phyloP scores from a whole-genome alignment of 53 echinoderm and acorn worm species.

The Apostichopus leukothele region DNA sequence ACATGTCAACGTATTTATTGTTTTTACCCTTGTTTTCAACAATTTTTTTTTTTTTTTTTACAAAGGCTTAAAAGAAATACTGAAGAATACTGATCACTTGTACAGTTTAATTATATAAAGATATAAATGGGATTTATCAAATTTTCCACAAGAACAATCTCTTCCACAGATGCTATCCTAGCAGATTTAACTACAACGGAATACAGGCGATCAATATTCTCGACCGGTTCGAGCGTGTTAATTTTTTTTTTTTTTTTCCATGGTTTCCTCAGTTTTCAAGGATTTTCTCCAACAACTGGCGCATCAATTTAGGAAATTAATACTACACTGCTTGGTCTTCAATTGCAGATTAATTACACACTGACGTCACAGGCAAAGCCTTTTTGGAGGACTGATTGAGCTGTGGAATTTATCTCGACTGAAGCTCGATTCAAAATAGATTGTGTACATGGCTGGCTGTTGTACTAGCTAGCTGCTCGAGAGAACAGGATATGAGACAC shows the following conservation, averaged over 20 bases:
- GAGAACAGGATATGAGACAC: no score
- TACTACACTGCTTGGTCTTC: conserved; percentile 22
- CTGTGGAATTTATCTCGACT: conserved; percentile 8
- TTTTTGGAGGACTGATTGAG: neutral
- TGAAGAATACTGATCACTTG: no score
- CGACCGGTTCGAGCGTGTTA: conserved; percentile 35
- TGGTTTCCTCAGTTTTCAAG: conserved; percentile 37
- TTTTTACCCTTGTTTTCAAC: no score
- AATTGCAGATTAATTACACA: conserved; percentile 38
- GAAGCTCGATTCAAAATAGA: conserved; percentile 1
- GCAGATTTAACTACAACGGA: neutral
- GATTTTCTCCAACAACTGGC: conserved; percentile 34
- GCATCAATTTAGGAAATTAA: conserved; percentile 45
- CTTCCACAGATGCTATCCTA: neutral
- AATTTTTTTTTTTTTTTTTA: no score
- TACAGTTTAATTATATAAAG: no score
- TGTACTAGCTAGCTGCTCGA: no score
- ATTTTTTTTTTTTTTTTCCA: conserved; percentile 4
- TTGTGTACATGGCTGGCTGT: conserved; percentile 17
- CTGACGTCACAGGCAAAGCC: conserved; percentile 11
- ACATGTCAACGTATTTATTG: no score
- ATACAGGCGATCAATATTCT: conserved; percentile 3
- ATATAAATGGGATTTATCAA: no score
- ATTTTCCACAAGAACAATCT: neutral
- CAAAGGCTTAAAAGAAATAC: no score